Evolutionary conservation across 2,113 vertebrate genomes (phyloP).

Genomic region (Nyctibius bracteatus): DNA sequence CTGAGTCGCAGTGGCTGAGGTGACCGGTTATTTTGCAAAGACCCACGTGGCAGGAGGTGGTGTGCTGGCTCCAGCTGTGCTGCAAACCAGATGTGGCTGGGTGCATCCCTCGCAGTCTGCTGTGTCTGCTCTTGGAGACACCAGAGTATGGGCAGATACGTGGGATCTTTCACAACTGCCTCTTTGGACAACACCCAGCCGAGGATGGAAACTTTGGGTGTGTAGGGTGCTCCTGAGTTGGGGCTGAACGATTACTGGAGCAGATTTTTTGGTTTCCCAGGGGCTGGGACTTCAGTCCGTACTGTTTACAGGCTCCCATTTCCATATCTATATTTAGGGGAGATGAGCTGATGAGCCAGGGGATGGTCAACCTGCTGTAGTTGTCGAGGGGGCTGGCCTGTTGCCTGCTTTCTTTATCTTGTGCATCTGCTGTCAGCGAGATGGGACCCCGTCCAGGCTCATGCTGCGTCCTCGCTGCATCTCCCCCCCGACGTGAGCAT

Average conservation of each 20-base stretch:
- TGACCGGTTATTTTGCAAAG: background rate
- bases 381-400: background rate
- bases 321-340: background rate
- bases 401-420: background rate
- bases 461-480: accelerated
- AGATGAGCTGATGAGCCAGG: background rate
- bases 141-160: background rate
- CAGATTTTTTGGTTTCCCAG: background rate
- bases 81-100: background rate
- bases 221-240: background rate
- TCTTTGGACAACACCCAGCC: background rate
- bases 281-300: background rate
- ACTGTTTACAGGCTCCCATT: background rate
- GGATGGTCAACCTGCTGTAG: background rate
- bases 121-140: background rate
- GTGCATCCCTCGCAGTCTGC: background rate
- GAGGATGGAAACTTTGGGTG: background rate
- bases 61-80: background rate
- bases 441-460: accelerated
- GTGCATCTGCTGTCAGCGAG: background rate
- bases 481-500: accelerated
- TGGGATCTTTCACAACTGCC: background rate
- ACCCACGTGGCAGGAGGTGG: accelerated
- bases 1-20: background rate
- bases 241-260: background rate